These are phyloP conservation scores for Aplysina aerophoba DNA, from an alignment of 37 sponge, comb jelly and placozoan genomes.

Conservation along the genomic window DNA sequence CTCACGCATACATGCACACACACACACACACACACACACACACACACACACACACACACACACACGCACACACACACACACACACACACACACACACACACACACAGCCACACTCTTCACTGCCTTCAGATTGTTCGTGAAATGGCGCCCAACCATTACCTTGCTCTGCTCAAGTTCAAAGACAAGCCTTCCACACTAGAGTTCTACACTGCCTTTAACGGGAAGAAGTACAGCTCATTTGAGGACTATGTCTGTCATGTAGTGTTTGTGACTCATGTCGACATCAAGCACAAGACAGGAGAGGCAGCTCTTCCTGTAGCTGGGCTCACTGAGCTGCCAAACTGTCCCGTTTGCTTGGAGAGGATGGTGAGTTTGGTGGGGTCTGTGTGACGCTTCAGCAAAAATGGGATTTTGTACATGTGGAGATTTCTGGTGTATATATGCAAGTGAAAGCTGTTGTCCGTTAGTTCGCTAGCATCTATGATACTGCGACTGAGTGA, in stretches of 20 bases:
- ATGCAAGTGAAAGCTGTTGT: too few species aligned
- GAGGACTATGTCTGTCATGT: conserved; percentile 72
- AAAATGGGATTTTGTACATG: background rate
- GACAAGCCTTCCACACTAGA: conserved; percentile 46
- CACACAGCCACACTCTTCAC: conserved; percentile 54
- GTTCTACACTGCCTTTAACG: conserved; percentile 70
- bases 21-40: background rate
- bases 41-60: conserved; percentile 12
- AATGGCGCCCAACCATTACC: conserved; percentile 89
- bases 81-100: background rate
- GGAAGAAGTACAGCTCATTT: conserved; percentile 69
- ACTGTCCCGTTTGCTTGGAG: conserved; percentile 97
- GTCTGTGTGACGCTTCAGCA: background rate
- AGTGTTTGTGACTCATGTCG: conserved; percentile 66
- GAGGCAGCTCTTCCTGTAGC: conserved; percentile 44
- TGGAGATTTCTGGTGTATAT: too few species aligned
- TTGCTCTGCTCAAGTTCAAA: conserved; percentile 81
- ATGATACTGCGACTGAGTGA: too few species aligned
- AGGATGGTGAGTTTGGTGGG: conserved; percentile 51
- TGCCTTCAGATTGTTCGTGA: conserved; percentile 85
- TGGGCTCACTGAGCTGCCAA: conserved; percentile 86
- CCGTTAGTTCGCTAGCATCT: too few species aligned
- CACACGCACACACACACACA: background rate
- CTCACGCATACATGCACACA: background rate
- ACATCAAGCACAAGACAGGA: conserved; percentile 46